Percentiles rank a stretch among this genome's conserved stretches.
phyloP scores from a whole-genome alignment of 2,888 invertebrate species.

The Coelogynopora nodosa region DNA sequence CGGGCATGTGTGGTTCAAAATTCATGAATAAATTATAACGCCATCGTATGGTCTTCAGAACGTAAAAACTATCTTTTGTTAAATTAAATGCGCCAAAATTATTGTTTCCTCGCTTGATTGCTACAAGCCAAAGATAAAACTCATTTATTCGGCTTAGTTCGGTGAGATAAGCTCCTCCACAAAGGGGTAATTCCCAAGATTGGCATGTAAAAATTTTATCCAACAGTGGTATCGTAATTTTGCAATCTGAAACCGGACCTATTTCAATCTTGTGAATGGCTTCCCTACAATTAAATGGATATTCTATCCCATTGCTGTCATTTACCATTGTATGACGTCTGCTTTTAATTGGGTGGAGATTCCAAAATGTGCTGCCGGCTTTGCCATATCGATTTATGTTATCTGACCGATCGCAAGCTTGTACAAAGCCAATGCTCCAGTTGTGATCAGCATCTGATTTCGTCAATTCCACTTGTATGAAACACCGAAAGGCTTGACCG shows the following conservation, averaged over 20 bases:
- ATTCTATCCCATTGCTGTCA: slow-evolving; percentile 44
- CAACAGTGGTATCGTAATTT: slow-evolving; percentile 34
- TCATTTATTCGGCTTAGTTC: neutral
- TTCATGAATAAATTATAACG: slow-evolving; percentile 40
- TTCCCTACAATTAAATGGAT: slow-evolving; percentile 45
- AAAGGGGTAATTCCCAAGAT: slow-evolving; percentile 45
- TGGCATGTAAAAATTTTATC: slow-evolving; percentile 46
- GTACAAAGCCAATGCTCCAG: neutral
- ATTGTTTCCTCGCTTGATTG: neutral
- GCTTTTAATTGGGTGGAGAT: neutral
- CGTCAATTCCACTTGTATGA: neutral
- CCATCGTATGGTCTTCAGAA: slow-evolving; percentile 46
- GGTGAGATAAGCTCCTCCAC: neutral
- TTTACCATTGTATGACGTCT: slow-evolving; percentile 43
- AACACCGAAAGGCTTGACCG: slow-evolving; percentile 44
- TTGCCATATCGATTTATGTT: neutral
- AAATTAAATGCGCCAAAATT: no score
- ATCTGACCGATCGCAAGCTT: neutral
- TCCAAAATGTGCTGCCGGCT: neutral
- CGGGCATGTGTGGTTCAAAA: slow-evolving; percentile 40
- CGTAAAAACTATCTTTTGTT: no score
- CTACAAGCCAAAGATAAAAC: neutral
- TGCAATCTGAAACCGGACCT: slow-evolving; percentile 29
- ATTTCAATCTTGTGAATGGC: slow-evolving; percentile 42
- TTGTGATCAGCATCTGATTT: slow-evolving; percentile 40